A percentile compares a stretch with the other conserved stretches of the same genome.
Evolutionary conservation across 1,140 invertebrate genomes (phyloP).

Genomic region (Physella acuta): DNA sequence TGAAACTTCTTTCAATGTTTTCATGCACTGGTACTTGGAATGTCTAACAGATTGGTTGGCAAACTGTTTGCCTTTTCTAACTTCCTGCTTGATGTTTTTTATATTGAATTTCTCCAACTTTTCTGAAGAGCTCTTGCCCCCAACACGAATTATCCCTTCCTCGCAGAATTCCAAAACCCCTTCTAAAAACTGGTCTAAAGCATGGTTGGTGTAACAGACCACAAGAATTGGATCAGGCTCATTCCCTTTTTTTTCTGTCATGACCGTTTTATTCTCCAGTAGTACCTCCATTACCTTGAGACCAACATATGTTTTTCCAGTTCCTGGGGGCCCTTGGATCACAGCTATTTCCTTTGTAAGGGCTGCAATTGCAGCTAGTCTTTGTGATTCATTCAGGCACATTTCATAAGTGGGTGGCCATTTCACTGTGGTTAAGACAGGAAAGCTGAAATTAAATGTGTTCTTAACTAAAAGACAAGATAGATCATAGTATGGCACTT

Average conservation of each 20-base stretch:
- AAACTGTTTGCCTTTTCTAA: slow-evolving; percentile 9
- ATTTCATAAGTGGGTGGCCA: slow-evolving; percentile 22
- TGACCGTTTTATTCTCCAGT: slow-evolving; percentile 45
- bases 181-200: slow-evolving; percentile 62
- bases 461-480: background rate
- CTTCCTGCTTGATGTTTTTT: slow-evolving; percentile 25
- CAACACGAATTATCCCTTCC: slow-evolving; percentile 69
- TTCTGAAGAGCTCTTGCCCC: slow-evolving; percentile 68
- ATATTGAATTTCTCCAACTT: slow-evolving; percentile 34
- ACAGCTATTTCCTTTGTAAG: slow-evolving; percentile 65
- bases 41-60: background rate
- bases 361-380: slow-evolving; percentile 58
- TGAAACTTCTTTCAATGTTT: background rate
- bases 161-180: slow-evolving; percentile 57
- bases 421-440: background rate
- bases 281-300: slow-evolving; percentile 56
- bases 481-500: slow-evolving; percentile 22
- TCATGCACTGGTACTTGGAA: background rate
- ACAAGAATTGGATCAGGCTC: slow-evolving; percentile 74
- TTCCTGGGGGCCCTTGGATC: slow-evolving; percentile 68
- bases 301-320: slow-evolving; percentile 45
- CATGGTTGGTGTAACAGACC: slow-evolving; percentile 82
- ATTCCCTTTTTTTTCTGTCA: background rate
- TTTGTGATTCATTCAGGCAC: slow-evolving; percentile 29
- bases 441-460: background rate